Percentiles rank a stretch among this genome's conserved stretches.
Evolutionary conservation across 35 echinoderm and acorn worm genomes (phyloP).

Genomic region (Diadema setosum): DNA sequence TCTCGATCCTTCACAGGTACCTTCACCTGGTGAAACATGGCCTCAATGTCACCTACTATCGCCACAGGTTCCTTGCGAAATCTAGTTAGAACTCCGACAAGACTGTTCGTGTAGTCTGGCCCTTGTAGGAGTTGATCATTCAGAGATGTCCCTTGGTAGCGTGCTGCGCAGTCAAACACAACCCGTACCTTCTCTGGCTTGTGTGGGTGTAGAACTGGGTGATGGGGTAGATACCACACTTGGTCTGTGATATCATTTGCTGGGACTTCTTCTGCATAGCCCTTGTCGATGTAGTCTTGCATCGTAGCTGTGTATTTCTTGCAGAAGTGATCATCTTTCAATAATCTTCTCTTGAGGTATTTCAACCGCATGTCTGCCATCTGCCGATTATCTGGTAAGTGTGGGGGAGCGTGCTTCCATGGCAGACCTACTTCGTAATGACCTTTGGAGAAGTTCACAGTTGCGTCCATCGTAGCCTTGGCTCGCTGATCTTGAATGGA

Average conservation of each 20-base stretch:
- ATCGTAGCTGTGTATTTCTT: slow-evolving; percentile 42
- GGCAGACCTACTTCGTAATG: slow-evolving; percentile 50
- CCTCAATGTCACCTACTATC: too few relatives aligned
- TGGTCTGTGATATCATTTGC: neutral
- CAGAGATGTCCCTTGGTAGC: slow-evolving; percentile 26
- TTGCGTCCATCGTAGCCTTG: slow-evolving; percentile 32
- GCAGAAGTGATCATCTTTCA: neutral
- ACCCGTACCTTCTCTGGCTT: slow-evolving; percentile 65
- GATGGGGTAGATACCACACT: slow-evolving; percentile 73
- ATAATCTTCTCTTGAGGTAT: slow-evolving; percentile 15
- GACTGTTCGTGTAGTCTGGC: slow-evolving; percentile 1
- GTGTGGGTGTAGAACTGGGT: slow-evolving; percentile 43
- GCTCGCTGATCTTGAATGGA: slow-evolving; percentile 12
- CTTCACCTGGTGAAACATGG: too few relatives aligned
- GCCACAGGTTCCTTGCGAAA: too few relatives aligned
- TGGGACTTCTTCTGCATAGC: slow-evolving; percentile 44
- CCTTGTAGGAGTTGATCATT: slow-evolving; percentile 51
- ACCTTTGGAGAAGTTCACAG: neutral
- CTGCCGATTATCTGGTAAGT: slow-evolving; percentile 22
- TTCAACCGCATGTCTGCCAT: slow-evolving; percentile 38
- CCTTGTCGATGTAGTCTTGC: slow-evolving; percentile 31
- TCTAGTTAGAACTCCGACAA: neutral
- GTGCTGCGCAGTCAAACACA: slow-evolving; percentile 63
- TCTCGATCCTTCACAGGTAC: too few relatives aligned
- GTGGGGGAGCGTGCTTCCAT: neutral